Evolutionary conservation across 2,113 vertebrate genomes (phyloP), one percentile per base, ranked within the genome.

Genomic region (Ranitomeya variabilis): DNA sequence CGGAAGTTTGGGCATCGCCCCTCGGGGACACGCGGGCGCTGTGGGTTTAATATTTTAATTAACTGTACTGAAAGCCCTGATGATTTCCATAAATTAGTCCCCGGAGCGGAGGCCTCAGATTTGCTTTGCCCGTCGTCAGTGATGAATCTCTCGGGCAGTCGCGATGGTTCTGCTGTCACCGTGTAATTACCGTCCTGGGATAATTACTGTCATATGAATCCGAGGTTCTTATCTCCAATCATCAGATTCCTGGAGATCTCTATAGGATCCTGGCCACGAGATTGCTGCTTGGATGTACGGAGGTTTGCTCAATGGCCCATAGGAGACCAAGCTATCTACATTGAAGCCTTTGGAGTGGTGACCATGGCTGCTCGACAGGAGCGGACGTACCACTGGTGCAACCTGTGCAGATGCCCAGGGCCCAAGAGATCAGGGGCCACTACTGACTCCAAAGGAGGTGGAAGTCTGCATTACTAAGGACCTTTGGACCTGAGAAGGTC

Each of bases 11-110:
- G 10, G 10, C 15, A 6, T 21, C 2, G 1, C 10, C 10, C n/a
- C 19, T 14, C 21, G 2, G 77, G 77, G 10, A 55, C 77, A 14
- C 76, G 23, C 6, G 52, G 77, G 9, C 19, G 6, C 14, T 31
- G 21, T 51, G n/a, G 57, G 59, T 83, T 18, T 83, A 51, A 45
- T 83, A 23, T 83, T 67, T 67, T 67, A 83, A 83, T 83, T 83
- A 67, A 37, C 64, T 23, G 37, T 19, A 67, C 67, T 19, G 52
- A 67, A 19, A 67, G 18, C 64, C 15, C 21, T 67, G 37, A 62
- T 67, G 52, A 52, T 37, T 7, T 12, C 52, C 18, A 19, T 83
- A 14, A 52, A 23, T 67, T 13, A 83, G 67, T 67, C 62, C 81
- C 62, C 7, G 0, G 81, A 52, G 18, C 12, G 11, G 2, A 14